Base-by-base conservation (phyloP, 2,113 vertebrate genomes). In the Noctilio leporinus region DNA sequence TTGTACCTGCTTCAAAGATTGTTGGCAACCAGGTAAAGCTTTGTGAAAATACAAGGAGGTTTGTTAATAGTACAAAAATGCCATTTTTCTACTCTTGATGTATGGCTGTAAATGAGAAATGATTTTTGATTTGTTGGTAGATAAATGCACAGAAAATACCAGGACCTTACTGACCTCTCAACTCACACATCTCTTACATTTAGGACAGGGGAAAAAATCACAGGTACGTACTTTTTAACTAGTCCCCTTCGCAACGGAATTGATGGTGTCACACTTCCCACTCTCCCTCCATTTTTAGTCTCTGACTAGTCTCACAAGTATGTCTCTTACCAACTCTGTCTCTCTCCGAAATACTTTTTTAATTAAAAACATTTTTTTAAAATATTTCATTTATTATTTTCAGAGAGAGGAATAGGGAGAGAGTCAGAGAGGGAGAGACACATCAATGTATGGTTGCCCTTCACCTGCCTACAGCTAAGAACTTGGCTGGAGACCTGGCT, bases 1-100 rank as follows among this genome's bases (percentile, higher is more conserved):
- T 94, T 93, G 28, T 81, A 17, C 93, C 57, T 88, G 90, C 94
- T 97, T 97, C 76, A 97, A 96, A 87, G 26, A 78, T 53, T 96
- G 59, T 2, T 0, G 88, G 94, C 81, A 57, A 85, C 65, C 72
- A 94, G 70, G 51, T 83, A 94, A 85, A 87, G 94, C 88, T 91
- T 93, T 92, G 75, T 92, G 64, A 91, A 96, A 95, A 64, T 73
- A 92, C 43, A 76, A 35, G 40, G 62, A 85, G 76, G 11, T 51
- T 51, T 96, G 38, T 92, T 84, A 97, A 94, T 91, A 93, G 67
- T 45, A 85, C 2, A 24, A 96, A 89, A 96, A 95, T 67, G 26
- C 67, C 94, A 86, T 64, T 95, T 77, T 92, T 96, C 40, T 62
- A 15, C 35, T 94, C 92, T 57, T 67, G n/a, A 92, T 49, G 45